Percentiles rank a stretch among this genome's conserved stretches.
phyloP scores from a whole-genome alignment of 2,797 vertebrate genomes.

The Syngnathus rostellatus region DNA sequence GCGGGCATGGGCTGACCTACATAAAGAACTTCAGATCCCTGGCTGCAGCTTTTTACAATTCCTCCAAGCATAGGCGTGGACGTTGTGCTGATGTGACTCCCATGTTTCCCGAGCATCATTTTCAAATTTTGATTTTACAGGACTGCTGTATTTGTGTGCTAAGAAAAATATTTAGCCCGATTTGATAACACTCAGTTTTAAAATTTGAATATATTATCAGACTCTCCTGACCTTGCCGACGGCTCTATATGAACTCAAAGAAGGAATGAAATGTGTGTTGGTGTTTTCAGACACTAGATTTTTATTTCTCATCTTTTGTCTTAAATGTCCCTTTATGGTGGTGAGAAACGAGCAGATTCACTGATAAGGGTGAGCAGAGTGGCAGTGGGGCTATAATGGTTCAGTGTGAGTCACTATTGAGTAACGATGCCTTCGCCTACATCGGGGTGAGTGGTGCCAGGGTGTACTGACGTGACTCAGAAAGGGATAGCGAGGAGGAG shows the following conservation, averaged over 20 bases:
- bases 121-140: constrained; percentile 35
- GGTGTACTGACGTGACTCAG: constrained; percentile 55
- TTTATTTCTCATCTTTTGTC: constrained; percentile 45
- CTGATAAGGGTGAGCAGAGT: constrained; percentile 34
- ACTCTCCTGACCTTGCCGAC: constrained; percentile 50
- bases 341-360: constrained; percentile 19
- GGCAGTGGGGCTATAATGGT: constrained; percentile 52
- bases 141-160: constrained; percentile 25
- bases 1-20: constrained; percentile 64
- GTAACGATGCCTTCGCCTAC: constrained; percentile 59
- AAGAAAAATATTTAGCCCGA: constrained; percentile 25
- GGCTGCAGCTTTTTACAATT: constrained; percentile 31
- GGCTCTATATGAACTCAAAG: constrained; percentile 44
- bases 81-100: constrained; percentile 44
- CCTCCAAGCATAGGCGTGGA: constrained; percentile 37
- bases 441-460: constrained; percentile 50
- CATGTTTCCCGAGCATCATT: constrained; percentile 51
- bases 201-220: constrained; percentile 53
- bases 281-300: constrained; percentile 50
- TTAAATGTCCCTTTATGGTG: constrained; percentile 33
- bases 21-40: constrained; percentile 46
- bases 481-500: constrained; percentile 14
- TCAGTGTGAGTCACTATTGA: constrained; percentile 63
- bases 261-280: constrained; percentile 52
- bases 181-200: constrained; percentile 30